Percentiles rank a stretch among this genome's conserved stretches.
Evolutionary conservation across 2,888 invertebrate species (phyloP).

Genomic region (Anoplius nigerrimus): DNA sequence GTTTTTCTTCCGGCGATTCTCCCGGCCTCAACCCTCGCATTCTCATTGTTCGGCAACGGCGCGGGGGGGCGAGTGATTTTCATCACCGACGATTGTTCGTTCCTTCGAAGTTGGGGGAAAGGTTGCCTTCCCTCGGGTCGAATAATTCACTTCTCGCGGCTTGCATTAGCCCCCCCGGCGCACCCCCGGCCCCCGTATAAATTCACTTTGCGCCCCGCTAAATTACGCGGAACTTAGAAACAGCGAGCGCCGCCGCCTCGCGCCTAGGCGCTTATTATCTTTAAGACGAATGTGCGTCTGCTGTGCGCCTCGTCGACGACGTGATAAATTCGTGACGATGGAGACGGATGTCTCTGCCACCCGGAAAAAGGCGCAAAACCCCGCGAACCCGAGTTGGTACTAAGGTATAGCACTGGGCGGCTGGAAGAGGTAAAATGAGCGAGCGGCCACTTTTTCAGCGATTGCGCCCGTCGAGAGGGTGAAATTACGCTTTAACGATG

Average conservation of each 20-base stretch:
- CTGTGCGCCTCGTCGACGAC: not conserved
- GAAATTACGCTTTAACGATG: no score
- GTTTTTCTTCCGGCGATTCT: not conserved
- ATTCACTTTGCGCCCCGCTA: constrained; percentile 41
- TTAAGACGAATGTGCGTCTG: constrained; percentile 27
- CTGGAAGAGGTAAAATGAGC: no score
- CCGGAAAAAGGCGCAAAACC: no score
- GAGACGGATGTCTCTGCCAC: not conserved
- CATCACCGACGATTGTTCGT: constrained; percentile 66
- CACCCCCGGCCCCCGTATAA: constrained; percentile 40
- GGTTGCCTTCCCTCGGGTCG: constrained; percentile 38
- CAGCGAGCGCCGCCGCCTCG: constrained; percentile 8
- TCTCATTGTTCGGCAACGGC: constrained; percentile 9
- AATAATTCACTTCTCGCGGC: constrained; percentile 46
- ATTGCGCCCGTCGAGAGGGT: no score
- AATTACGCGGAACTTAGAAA: constrained; percentile 24
- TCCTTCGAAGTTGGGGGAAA: constrained; percentile 18
- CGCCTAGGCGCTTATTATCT: constrained; percentile 51
- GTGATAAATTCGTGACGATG: not conserved
- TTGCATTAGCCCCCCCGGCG: constrained; percentile 31
- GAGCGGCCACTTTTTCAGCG: no score
- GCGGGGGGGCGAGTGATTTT: constrained; percentile 54
- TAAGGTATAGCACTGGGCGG: no score
- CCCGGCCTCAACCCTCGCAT: not conserved
- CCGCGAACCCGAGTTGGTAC: no score